Evolutionary conservation across 2,797 vertebrate species (phyloP), one percentile per base, ranked within the genome.

Genomic region (Coregonus suidteri): DNA sequence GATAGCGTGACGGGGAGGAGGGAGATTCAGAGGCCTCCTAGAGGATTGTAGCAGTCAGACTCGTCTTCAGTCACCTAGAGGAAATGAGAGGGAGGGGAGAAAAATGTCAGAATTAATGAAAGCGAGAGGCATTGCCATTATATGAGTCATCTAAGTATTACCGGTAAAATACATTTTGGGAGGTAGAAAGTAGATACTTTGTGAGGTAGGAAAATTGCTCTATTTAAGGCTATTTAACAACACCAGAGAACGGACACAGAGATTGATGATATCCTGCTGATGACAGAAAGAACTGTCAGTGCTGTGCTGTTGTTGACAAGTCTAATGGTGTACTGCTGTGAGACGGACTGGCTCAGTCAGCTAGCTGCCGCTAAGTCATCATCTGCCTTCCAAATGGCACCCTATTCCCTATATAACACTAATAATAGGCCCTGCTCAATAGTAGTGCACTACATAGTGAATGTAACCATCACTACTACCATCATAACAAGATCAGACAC

Each of bases 61-160:
- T 89, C 85, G 86, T 85, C 86, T 92, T 92, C 80, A 86, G 84
- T 92, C 88, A 91, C 92, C 94, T 94, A 88, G 79, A 85, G 86
- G 82, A 83, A 76, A 86, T 4, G 47, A 18, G 11, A 71, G 25
- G 35, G 3, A 2, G 35, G 1, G 34, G 54, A 82, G 74, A 20
- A n/a, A 83, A 83, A 85, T 77, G 76, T 87, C 87, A 77, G 82
- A 81, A 75, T 77, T 80, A 82, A 88, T 87, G 3, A 4, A 14
- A 66, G n/a, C 25, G 4, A 11, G 41, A 20, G 18, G 18, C 7
- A 20, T 13, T 13, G 9, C 41, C 18, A 54, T n/a, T 18, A 51
- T 18, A 59, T 59, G 16, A 6, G 18, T 20, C 56, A 59, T 18
- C 15, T 2, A 59, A 20, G 56, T 59, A 18, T 20, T 59, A 59